phyloP scores from a whole-genome alignment of 2,888 invertebrate genomes.

The Nymphalis urticae region DNA sequence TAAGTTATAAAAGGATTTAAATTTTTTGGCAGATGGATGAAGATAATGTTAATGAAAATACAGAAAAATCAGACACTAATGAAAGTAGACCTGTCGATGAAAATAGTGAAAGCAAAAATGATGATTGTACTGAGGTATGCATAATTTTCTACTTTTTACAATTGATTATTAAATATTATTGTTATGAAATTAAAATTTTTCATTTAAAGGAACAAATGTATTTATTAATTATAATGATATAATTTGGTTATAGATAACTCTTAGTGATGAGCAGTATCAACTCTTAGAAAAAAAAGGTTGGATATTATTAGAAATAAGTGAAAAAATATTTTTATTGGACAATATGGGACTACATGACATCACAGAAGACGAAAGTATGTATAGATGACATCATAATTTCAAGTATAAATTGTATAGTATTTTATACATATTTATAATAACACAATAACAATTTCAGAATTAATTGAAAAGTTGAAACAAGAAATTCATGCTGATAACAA shows the following conservation, averaged over 20 bases:
- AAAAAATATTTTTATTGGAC: slow-evolving; percentile 67
- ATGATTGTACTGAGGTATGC: slow-evolving; percentile 62
- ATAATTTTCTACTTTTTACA: background rate
- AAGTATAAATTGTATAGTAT: background rate
- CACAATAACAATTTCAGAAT: slow-evolving; percentile 50
- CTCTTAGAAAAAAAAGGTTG: slow-evolving; percentile 70
- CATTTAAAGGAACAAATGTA: background rate
- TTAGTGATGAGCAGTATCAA: slow-evolving; percentile 69
- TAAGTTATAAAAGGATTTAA: background rate
- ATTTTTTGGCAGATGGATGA: slow-evolving; percentile 50
- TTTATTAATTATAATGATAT: background rate
- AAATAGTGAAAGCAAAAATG: slow-evolving; percentile 42
- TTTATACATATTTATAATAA: slow-evolving; percentile 8
- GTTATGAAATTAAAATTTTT: too few species aligned
- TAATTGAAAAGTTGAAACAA: slow-evolving; percentile 58
- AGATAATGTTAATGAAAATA: slow-evolving; percentile 40
- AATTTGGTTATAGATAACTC: slow-evolving; percentile 57
- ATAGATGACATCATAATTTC: background rate
- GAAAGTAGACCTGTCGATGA: slow-evolving; percentile 35
- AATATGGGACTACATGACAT: slow-evolving; percentile 70
- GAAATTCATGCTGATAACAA: slow-evolving; percentile 41
- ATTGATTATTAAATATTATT: background rate
- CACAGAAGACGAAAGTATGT: slow-evolving; percentile 64
- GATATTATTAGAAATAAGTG: slow-evolving; percentile 65
- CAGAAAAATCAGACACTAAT: slow-evolving; percentile 41